These are phyloP conservation scores for Seladonia tumulorum DNA, from an alignment of 2,888 invertebrate genomes.

Conservation along the genomic window DNA sequence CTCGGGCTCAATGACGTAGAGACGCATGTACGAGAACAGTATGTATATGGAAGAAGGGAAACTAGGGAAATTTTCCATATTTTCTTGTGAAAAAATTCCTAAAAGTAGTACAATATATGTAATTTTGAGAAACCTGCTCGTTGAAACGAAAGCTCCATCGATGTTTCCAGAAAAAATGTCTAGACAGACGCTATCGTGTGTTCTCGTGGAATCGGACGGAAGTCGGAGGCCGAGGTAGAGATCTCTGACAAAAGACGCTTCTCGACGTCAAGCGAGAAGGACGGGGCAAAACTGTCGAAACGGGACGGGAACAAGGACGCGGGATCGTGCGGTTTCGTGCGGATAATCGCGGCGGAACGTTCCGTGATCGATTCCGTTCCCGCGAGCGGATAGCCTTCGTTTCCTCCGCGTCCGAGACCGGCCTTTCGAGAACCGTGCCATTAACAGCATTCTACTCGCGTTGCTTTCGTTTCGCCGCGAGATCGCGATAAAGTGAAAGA, in stretches of 20 bases:
- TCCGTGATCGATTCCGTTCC: conserved; percentile 34
- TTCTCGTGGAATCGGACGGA: not conserved
- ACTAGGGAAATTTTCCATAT: too few relatives aligned
- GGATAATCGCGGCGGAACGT: conserved; percentile 50
- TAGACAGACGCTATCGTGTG: too few relatives aligned
- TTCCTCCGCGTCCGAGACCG: not conserved
- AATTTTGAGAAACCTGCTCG: not conserved
- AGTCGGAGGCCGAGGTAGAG: not conserved
- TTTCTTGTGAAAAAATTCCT: too few relatives aligned
- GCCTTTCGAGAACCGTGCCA: not conserved
- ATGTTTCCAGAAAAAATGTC: not conserved
- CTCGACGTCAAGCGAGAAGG: not conserved
- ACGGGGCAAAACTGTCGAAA: not conserved
- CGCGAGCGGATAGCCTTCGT: not conserved
- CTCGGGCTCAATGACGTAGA: too few relatives aligned
- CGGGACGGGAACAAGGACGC: conserved; percentile 33
- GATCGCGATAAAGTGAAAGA: not conserved
- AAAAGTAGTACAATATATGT: too few relatives aligned
- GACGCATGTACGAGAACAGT: too few relatives aligned
- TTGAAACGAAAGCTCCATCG: not conserved
- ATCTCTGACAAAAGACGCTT: not conserved
- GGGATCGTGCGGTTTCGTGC: conserved; percentile 56
- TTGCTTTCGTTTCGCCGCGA: not conserved
- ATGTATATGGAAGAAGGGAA: too few relatives aligned
- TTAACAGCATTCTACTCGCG: not conserved